These are phyloP conservation scores for Semnopithecus entellus DNA, from an alignment of 2,113 vertebrate genomes.

Conservation along the genomic window DNA sequence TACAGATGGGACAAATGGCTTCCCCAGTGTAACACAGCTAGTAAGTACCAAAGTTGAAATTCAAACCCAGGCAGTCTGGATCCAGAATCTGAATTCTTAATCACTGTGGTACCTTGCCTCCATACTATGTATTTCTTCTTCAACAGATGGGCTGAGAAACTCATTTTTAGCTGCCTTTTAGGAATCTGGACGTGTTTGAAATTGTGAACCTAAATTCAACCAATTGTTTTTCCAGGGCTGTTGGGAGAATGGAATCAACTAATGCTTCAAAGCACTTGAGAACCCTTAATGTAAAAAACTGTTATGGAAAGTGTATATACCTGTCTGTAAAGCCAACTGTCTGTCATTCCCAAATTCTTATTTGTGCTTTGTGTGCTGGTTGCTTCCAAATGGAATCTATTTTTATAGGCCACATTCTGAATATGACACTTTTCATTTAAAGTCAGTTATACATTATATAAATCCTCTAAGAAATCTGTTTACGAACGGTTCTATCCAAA, in stretches of 20 bases:
- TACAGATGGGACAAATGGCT: background rate
- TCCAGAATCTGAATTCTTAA: background rate
- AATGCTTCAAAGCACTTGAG: constrained; percentile 52
- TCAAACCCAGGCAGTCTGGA: background rate
- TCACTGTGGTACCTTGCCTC: background rate
- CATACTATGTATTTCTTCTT: background rate
- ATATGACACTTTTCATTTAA: constrained; percentile 31
- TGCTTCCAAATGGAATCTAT: background rate
- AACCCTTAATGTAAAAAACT: background rate
- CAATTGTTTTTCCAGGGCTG: background rate
- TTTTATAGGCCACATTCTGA: constrained; percentile 6
- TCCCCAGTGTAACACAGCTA: background rate
- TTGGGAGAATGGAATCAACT: constrained; percentile 39
- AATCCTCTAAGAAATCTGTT: background rate
- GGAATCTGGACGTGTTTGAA: constrained; percentile 34
- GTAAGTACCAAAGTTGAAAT: background rate
- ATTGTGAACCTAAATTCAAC: constrained; percentile 37
- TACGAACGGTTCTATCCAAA: background rate
- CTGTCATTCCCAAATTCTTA: background rate
- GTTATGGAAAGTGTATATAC: background rate
- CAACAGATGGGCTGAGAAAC: background rate
- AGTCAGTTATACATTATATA: background rate
- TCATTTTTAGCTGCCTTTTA: background rate
- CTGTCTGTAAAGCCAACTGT: constrained; percentile 15
- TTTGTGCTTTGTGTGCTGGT: background rate